Evolutionary conservation across 2,113 vertebrate genomes (phyloP).

Genomic region (Albula glossodonta): DNA sequence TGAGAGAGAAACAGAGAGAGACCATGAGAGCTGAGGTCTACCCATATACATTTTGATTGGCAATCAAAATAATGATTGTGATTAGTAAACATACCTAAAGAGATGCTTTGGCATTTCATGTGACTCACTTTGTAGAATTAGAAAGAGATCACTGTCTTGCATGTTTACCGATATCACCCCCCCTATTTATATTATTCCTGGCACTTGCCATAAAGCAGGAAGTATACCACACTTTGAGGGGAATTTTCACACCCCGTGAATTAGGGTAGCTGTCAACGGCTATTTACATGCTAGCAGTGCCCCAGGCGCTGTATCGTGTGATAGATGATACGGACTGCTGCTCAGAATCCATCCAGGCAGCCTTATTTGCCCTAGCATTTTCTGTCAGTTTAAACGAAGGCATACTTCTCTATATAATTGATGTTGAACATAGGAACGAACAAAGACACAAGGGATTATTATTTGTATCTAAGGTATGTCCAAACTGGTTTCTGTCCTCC

Average conservation of each 20-base stretch:
- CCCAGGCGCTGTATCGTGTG: neutral
- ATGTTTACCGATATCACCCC: neutral
- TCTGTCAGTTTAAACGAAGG: neutral
- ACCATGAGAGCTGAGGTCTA: neutral
- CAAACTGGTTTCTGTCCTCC: too few relatives aligned
- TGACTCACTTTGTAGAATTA: neutral
- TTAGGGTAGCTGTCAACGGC: neutral
- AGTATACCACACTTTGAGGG: neutral
- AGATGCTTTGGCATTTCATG: neutral
- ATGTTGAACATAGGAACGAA: neutral
- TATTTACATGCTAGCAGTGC: neutral
- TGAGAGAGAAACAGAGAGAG: neutral
- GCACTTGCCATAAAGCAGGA: neutral
- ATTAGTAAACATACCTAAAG: neutral
- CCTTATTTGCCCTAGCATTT: neutral
- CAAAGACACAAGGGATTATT: neutral
- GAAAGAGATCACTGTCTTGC: neutral
- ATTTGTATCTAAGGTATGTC: neutral
- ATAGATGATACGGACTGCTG: neutral
- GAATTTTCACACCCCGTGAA: conserved; percentile 24
- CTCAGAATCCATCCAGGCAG: neutral
- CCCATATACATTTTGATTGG: neutral
- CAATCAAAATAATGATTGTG: neutral
- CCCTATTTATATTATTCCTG: neutral
- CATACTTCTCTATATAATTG: neutral